Conservation (phyloP, 2,888 invertebrate genomes). For the Himalopsyche japonica region DNA sequence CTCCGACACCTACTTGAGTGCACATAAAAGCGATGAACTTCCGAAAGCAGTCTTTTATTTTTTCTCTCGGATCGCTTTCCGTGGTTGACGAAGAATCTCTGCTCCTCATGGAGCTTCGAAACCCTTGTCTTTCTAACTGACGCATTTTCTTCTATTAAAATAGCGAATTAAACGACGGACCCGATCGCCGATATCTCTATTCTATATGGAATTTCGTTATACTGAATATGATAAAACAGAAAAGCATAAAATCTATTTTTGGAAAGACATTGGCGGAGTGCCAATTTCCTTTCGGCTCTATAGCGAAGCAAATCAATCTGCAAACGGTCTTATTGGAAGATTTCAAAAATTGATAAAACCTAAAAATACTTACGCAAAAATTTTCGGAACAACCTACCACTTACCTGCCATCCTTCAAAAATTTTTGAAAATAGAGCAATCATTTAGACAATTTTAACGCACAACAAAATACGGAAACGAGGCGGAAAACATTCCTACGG, state of each 20-base stretch:
- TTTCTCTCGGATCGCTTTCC: slow-evolving; percentile 71
- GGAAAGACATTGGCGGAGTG: slow-evolving; percentile 20
- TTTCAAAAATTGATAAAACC: not conserved
- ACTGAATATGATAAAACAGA: slow-evolving; percentile 4
- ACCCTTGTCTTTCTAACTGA: slow-evolving; percentile 42
- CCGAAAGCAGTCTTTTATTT: slow-evolving; percentile 82
- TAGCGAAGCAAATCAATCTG: not conserved
- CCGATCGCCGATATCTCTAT: not conserved
- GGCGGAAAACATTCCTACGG: not conserved
- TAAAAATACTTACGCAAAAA: not conserved
- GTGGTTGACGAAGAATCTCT: slow-evolving; percentile 69
- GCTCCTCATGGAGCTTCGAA: slow-evolving; percentile 66
- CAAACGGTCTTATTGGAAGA: not conserved
- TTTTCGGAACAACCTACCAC: not conserved
- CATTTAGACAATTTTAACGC: not conserved
- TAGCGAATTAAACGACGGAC: not conserved
- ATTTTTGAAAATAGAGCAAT: not conserved
- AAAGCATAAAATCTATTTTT: slow-evolving; percentile 24
- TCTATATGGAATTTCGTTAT: not conserved
- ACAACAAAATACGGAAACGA: not conserved
- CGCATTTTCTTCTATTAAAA: slow-evolving; percentile 10
- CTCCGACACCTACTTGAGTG: slow-evolving; percentile 89
- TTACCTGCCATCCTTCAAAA: not conserved
- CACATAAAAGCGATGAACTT: slow-evolving; percentile 90
- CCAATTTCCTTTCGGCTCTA: slow-evolving; percentile 20